These are phyloP conservation scores for Scotopteryx bipunctaria DNA, from an alignment of 2,888 invertebrate genomes.

Conservation along the genomic window DNA sequence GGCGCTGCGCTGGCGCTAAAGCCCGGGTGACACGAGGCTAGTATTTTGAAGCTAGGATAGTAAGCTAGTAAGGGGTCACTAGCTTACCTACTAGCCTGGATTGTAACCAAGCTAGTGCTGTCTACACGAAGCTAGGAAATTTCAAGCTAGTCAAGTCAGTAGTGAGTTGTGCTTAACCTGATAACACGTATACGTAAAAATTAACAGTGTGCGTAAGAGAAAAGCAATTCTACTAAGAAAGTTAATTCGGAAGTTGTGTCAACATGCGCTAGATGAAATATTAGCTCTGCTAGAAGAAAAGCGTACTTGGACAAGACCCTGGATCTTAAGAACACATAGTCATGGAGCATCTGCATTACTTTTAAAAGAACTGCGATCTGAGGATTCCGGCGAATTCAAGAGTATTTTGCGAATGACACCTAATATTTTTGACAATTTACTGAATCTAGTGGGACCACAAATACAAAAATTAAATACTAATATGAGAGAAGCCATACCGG, in stretches of 20 bases:
- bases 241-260: constrained; percentile 30
- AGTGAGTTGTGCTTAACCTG: constrained; percentile 17
- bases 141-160: constrained; percentile 19
- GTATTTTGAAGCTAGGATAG: constrained; percentile 17
- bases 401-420: constrained; percentile 20
- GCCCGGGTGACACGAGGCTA: too few relatives aligned
- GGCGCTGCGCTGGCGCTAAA: too few relatives aligned
- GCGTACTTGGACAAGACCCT: constrained; percentile 5
- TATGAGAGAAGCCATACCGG: constrained; percentile 19
- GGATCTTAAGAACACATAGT: not conserved
- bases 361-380: constrained; percentile 8
- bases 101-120: constrained; percentile 19
- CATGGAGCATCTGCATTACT: constrained; percentile 11
- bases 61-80: constrained; percentile 21
- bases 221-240: constrained; percentile 28
- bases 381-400: constrained; percentile 6
- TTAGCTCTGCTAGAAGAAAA: constrained; percentile 21
- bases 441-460: constrained; percentile 17
- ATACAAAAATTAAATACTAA: constrained; percentile 16
- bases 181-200: constrained; percentile 28
- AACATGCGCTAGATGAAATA: constrained; percentile 31
- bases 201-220: constrained; percentile 30
- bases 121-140: constrained; percentile 15
- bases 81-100: constrained; percentile 20
- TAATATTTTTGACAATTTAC: constrained; percentile 15